These are phyloP conservation scores for Psix sp. DNA, from an alignment of 1,140 invertebrate species.

Conservation along the genomic window DNA sequence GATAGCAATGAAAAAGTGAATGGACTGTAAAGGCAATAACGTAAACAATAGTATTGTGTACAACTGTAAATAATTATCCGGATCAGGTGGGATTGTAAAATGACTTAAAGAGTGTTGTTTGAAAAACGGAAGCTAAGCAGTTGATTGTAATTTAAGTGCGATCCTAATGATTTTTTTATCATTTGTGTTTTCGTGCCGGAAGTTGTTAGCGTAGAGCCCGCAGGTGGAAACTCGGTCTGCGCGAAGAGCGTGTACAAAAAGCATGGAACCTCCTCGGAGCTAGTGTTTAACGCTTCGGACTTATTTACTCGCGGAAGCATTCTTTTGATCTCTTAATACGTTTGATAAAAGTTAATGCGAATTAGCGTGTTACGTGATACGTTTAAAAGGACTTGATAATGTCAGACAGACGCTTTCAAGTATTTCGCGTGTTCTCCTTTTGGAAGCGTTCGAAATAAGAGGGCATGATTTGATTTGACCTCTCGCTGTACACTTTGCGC, in stretches of 20 bases:
- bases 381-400: conserved; percentile 18
- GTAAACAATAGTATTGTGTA: too few species aligned
- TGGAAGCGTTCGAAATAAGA: too few species aligned
- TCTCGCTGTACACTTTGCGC: too few species aligned
- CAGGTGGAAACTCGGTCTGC: conserved; percentile 19
- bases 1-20: too few species aligned
- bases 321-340: conserved; percentile 34
- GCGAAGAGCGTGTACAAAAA: conserved; percentile 10
- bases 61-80: too few species aligned
- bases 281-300: too few species aligned
- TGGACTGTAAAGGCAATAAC: too few species aligned
- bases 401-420: conserved; percentile 4
- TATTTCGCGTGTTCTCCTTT: too few species aligned
- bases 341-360: conserved; percentile 36
- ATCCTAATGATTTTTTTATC: conserved; percentile 47
- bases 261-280: background rate
- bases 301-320: too few species aligned
- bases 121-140: conserved; percentile 30
- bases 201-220: conserved; percentile 29
- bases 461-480: too few species aligned
- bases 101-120: conserved; percentile 29
- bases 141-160: conserved; percentile 24
- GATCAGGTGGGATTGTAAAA: too few species aligned
- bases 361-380: conserved; percentile 31
- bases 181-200: conserved; percentile 48